Conservation (phyloP, 2,797 vertebrate species). For the Hydrolagus colliei region DNA sequence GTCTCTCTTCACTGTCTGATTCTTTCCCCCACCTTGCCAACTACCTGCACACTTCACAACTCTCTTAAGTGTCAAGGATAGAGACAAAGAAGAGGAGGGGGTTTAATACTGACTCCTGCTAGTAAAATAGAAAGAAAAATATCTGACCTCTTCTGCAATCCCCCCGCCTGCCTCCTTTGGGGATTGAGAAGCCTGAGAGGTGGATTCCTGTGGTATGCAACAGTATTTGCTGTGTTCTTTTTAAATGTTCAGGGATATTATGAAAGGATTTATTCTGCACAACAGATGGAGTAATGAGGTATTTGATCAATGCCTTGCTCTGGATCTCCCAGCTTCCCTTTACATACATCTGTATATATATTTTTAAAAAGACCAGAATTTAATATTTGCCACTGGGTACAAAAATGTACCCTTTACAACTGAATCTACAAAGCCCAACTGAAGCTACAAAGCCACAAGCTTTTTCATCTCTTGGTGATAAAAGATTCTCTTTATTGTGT, state of each 20-base stretch:
- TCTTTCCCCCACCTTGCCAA: too few relatives aligned
- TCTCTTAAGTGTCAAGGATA: too few relatives aligned
- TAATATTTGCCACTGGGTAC: neutral
- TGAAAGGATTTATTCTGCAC: slow-evolving; percentile 18
- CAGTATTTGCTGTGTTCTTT: neutral
- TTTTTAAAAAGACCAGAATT: neutral
- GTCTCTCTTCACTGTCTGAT: too few relatives aligned
- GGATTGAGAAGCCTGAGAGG: too few relatives aligned
- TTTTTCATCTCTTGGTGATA: neutral
- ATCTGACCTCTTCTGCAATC: too few relatives aligned
- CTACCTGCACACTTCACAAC: too few relatives aligned
- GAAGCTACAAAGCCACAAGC: neutral
- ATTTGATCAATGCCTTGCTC: slow-evolving; percentile 1
- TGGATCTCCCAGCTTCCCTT: neutral
- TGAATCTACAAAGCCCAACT: too few relatives aligned
- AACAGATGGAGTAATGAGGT: neutral
- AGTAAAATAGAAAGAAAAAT: neutral
- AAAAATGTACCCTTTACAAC: neutral
- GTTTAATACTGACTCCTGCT: neutral
- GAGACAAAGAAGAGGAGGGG: neutral
- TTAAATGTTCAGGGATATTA: neutral
- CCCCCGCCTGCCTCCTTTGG: too few relatives aligned
- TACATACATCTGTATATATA: neutral
- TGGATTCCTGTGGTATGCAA: neutral
- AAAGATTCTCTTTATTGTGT: neutral